Evolutionary conservation across 2,888 invertebrate species (phyloP), one percentile per base, ranked within the genome.

Genomic region (Eristalis intricaria): DNA sequence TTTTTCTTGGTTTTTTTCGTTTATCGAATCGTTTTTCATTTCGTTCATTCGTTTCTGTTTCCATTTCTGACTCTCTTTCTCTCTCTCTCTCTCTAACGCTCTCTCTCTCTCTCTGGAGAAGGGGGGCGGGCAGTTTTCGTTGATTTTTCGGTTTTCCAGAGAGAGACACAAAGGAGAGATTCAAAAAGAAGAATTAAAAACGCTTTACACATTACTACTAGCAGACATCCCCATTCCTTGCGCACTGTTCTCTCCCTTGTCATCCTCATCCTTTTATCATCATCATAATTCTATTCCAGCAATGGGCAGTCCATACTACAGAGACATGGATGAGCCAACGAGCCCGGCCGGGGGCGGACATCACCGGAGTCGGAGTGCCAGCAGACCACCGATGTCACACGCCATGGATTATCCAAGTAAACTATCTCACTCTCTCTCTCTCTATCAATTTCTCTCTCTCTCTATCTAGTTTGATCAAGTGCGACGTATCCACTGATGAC

Each of bases 271-370:
- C 92, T 92, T 90, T 92, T 94, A 94, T 93, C 94, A 94, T 92
- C 94, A 93, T 91, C 93, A 93, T 93, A 92, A 92, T 92, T 93
- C 90, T 92, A 90, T 93, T 93, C 90, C 92, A 93, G 93, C 92
- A 90, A 94, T 94, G 94, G 93, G 93, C 91, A 95, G 95, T 92
- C 95, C 96, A 94, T 96, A 96, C 93, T 95, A 95, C 92, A 94
- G 95, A 93, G 95, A 96, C 94, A 96, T 96, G 94, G 97, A 97
- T 94, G 97, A 97, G 93, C 95, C 97, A 91, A 96, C 95, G 91
- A 97, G 97, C 94, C 97, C 97, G 92, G 96, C 97, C 94, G 96
- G 97, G 94, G 96, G 97, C 93, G 97, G 97, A 92, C 96, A 96
- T 91, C 94, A 95, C 95, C 95, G 97, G 91, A 96, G 96, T 91